Base-by-base conservation (phyloP, 2,888 invertebrate genomes). In the Pyrocoelia pectoralis region DNA sequence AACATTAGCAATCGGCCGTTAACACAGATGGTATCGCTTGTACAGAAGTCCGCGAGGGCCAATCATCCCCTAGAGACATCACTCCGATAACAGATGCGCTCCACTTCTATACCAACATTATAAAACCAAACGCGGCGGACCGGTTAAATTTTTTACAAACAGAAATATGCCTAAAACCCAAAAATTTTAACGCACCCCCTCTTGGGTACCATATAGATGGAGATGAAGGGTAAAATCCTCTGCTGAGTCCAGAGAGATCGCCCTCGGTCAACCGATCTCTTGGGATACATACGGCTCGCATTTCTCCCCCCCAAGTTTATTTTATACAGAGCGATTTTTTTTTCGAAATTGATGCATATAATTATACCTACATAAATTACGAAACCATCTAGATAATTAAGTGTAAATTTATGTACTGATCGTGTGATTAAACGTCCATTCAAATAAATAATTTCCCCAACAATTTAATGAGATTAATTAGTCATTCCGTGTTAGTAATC, bases 1-100 rank as follows among this genome's bases (percentile, higher is more conserved):
- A 74, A 74, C 68, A 71, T 65, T 74, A 72, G 72, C 77, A 76
- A 80, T 80, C 79, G 76, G 71, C 75, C 78, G 79, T 80, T 79
- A 79, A 79, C 79, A 76, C 79, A 79, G 80, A 80, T 80, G 78
- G 76, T 79, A 79, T 79, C 79, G 53, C 56, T 48, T 56, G 59
- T 56, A 56, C 54, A 66, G 59, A 59, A 62, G 53, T 54, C 56
- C 50, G 65, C 24, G 33, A 57, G 58, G 66, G 66, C 56, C 65
- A 62, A 62, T 59, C 55, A 61, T 55, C 58, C 66, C 66, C 62
- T 46, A 29, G 63, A 53, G 66, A 64, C 59, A 28, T 19, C 40
- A 15, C 14, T 41, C 49, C 57, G 65, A 65, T 65, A 65, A 65
- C 65, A 65, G 65, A 65, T 65, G 65, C 43, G 64, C 56, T 38